Percentiles rank a stretch among this genome's conserved stretches.
Conservation (phyloP, 2,797 vertebrate genomes). For the Onychomys leucogaster region DNA sequence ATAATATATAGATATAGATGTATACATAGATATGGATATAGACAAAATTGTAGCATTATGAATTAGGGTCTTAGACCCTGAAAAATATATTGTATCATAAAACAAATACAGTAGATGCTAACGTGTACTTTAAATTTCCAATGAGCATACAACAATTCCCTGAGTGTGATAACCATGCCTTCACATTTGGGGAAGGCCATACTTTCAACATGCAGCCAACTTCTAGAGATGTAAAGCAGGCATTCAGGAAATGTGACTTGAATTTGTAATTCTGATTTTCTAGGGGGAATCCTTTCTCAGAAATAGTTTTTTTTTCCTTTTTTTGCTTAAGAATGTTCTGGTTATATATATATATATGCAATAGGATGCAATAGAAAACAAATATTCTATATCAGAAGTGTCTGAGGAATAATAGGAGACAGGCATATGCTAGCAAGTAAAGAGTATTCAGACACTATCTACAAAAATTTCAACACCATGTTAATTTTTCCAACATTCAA, state of each 20-base stretch:
- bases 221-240: not conserved
- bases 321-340: not conserved
- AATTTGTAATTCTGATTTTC: not conserved
- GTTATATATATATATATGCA: not conserved
- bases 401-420: not conserved
- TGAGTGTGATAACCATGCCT: not conserved
- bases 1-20: not conserved
- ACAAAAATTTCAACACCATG: not conserved
- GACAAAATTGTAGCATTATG: not conserved
- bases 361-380: not conserved
- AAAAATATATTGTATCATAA: not conserved
- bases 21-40: not conserved
- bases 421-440: not conserved
- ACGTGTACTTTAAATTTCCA: not conserved
- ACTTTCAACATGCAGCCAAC: not conserved
- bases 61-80: not conserved
- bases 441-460: not conserved
- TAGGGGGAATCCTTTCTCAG: not conserved
- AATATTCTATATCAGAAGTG: not conserved
- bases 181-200: not conserved
- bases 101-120: not conserved
- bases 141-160: not conserved
- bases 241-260: not conserved
- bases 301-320: not conserved
- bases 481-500: not conserved